Percentiles rank a stretch among this genome's conserved stretches.
Evolutionary conservation across 2,113 vertebrate species (phyloP).

Genomic region (Carassius gibelio): DNA sequence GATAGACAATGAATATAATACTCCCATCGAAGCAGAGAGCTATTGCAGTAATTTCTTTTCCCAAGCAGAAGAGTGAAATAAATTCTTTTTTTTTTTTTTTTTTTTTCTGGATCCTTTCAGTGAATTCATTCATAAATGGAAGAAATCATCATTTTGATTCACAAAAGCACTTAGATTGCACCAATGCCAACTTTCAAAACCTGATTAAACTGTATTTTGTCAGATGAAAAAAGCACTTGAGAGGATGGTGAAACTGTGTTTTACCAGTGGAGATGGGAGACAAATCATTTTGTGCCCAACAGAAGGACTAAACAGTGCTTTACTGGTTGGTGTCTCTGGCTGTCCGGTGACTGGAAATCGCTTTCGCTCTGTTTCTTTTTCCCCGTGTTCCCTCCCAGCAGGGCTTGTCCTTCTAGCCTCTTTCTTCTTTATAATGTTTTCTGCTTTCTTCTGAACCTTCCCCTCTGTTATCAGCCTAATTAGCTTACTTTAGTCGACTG

Average conservation of each 20-base stretch:
- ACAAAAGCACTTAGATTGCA: not conserved
- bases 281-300: not conserved
- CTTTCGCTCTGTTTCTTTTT: not conserved
- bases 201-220: not conserved
- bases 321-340: not conserved
- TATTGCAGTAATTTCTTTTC: not conserved
- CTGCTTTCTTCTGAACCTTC: constrained; percentile 50
- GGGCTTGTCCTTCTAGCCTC: constrained; percentile 34
- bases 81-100: not conserved
- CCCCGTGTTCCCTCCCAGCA: not conserved
- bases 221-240: not conserved
- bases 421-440: constrained; percentile 19
- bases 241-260: constrained; percentile 9
- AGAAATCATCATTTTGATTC: not conserved
- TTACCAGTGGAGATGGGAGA: not conserved
- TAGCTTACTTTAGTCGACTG: constrained; percentile 52
- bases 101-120: not conserved
- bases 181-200: not conserved
- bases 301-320: not conserved
- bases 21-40: not conserved
- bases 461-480: constrained; percentile 55
- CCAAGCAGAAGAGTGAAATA: not conserved
- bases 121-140: not conserved
- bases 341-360: not conserved
- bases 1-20: constrained; percentile 34